phyloP scores from a whole-genome alignment of 2,888 invertebrate genomes.

The Dioctria rufipes region DNA sequence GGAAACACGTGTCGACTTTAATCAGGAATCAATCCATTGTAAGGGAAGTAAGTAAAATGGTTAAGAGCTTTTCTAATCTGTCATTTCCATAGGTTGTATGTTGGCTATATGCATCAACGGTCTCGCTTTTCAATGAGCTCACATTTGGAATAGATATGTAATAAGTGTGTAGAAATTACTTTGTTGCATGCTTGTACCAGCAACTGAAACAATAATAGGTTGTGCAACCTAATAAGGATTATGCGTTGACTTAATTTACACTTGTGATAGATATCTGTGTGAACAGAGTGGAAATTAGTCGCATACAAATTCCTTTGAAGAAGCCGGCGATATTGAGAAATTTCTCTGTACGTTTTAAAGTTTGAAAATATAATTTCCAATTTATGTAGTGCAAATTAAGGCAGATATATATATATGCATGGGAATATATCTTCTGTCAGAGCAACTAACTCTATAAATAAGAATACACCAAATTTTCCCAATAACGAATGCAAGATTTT shows the following conservation, averaged over 20 bases:
- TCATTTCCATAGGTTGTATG: slow-evolving; percentile 29
- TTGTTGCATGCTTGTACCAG: slow-evolving; percentile 22
- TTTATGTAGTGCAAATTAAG: too few relatives aligned
- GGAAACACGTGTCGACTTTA: slow-evolving; percentile 36
- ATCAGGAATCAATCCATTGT: slow-evolving; percentile 33
- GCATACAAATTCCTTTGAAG: slow-evolving; percentile 17
- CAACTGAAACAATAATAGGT: slow-evolving; percentile 37
- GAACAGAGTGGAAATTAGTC: slow-evolving; percentile 41
- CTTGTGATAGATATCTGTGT: slow-evolving; percentile 47
- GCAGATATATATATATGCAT: too few relatives aligned
- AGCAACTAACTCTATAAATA: too few relatives aligned
- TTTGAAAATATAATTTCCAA: not conserved
- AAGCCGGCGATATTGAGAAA: slow-evolving; percentile 28
- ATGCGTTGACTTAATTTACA: slow-evolving; percentile 40
- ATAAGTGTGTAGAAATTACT: slow-evolving; percentile 4
- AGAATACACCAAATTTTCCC: too few relatives aligned
- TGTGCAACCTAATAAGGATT: slow-evolving; percentile 27
- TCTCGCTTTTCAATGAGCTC: slow-evolving; percentile 24
- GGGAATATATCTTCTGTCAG: too few relatives aligned
- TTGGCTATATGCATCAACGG: slow-evolving; percentile 10
- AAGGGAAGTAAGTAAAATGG: not conserved
- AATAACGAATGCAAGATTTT: too few relatives aligned
- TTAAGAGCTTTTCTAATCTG: slow-evolving; percentile 9
- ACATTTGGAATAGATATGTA: not conserved
- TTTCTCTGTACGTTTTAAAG: not conserved